Evolutionary conservation across 2,797 vertebrate genomes (phyloP).

Genomic region (Gallinago stenura): DNA sequence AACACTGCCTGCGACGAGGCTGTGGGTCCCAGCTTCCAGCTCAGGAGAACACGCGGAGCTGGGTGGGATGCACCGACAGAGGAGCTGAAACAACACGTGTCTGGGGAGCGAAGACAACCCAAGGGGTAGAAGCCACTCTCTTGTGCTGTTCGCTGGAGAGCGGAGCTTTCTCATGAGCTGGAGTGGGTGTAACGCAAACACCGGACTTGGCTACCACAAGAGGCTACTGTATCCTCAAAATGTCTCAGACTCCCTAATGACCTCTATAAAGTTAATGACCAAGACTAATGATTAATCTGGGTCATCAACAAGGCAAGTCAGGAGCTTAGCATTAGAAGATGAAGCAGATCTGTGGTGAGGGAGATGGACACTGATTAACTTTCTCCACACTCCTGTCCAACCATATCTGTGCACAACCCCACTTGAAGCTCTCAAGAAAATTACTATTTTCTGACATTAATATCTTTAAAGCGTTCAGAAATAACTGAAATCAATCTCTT

Average conservation of each 20-base stretch:
- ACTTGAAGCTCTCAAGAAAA: not conserved
- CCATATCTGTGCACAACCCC: not conserved
- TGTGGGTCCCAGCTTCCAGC: not conserved
- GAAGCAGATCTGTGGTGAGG: not conserved
- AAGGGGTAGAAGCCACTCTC: not conserved
- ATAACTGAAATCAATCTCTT: not conserved
- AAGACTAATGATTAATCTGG: not conserved
- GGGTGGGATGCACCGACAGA: not conserved
- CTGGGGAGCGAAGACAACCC: not conserved
- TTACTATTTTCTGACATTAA: not conserved
- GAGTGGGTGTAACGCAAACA: not conserved
- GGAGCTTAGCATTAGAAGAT: not conserved
- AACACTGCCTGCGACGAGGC: accelerated
- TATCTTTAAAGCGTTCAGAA: not conserved
- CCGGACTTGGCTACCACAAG: not conserved
- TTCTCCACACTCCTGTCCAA: not conserved
- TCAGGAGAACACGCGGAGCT: not conserved
- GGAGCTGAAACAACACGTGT: accelerated
- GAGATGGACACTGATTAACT: not conserved
- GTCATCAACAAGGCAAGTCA: not conserved
- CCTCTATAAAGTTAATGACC: not conserved
- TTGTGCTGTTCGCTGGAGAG: not conserved
- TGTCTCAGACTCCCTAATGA: not conserved
- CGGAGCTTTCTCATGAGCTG: not conserved
- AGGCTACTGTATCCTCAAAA: not conserved